Evolutionary conservation across 2,113 vertebrate genomes (phyloP).

Genomic region (Esox niger): DNA sequence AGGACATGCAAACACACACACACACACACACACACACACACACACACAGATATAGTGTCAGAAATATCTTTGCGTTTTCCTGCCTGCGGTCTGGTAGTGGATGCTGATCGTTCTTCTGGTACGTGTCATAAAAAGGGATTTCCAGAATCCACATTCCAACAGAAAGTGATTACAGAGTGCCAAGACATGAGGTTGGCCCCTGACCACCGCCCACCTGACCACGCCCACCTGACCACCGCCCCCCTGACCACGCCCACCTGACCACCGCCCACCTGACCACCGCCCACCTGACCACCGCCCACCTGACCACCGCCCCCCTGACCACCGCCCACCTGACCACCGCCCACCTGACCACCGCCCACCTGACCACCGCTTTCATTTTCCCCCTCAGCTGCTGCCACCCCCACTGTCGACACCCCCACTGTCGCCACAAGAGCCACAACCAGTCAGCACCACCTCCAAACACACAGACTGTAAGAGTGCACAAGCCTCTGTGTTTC

Average conservation of each 20-base stretch:
- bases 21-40: too few species aligned
- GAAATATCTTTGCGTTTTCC: too few species aligned
- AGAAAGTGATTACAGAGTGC: slow-evolving; percentile 15
- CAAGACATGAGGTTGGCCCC: slow-evolving; percentile 33
- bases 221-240: slow-evolving; percentile 22
- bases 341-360: slow-evolving; percentile 22
- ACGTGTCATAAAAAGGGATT: slow-evolving; percentile 41
- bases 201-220: slow-evolving; percentile 6
- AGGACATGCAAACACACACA: too few species aligned
- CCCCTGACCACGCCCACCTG: not conserved
- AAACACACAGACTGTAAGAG: not conserved
- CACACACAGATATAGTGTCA: too few species aligned
- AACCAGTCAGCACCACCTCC: not conserved
- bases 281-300: slow-evolving; percentile 13
- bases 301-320: slow-evolving; percentile 26
- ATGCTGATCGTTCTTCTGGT: slow-evolving; percentile 50
- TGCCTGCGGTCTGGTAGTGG: slow-evolving; percentile 17
- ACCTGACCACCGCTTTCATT: slow-evolving; percentile 32
- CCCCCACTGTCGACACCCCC: slow-evolving; percentile 32
- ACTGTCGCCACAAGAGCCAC: slow-evolving; percentile 41
- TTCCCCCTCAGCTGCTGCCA: not conserved
- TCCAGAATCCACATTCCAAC: slow-evolving; percentile 27
- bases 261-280: slow-evolving; percentile 24
- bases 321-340: slow-evolving; percentile 19
- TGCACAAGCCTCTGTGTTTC: slow-evolving; percentile 36